Percentiles rank a stretch among this genome's conserved stretches.
Conservation (phyloP, 2,113 vertebrate species). For the Hyaena hyaena region DNA sequence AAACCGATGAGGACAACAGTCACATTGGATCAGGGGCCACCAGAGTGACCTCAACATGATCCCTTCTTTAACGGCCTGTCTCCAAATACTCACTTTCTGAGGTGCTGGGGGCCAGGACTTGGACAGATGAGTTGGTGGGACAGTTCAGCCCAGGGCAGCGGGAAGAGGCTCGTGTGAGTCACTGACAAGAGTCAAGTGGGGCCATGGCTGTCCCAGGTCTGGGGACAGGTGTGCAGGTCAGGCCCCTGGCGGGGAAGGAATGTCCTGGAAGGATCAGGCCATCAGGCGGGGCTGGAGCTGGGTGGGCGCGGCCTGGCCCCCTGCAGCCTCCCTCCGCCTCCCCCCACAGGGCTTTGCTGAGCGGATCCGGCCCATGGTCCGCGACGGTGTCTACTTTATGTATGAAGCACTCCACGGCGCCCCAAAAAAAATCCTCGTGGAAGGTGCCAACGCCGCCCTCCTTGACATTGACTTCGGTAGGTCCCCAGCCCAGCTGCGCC, state of each 20-base stretch:
- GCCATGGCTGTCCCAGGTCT: neutral
- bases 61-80: neutral
- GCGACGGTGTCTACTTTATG: constrained; percentile 98
- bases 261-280: neutral
- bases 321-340: neutral
- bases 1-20: neutral
- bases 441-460: constrained; percentile 98
- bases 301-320: neutral
- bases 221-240: rapidly evolving
- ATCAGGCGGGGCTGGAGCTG: neutral
- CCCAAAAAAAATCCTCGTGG: constrained; percentile 96
- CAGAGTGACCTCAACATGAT: neutral
- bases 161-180: neutral
- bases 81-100: neutral
- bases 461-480: constrained; percentile 99
- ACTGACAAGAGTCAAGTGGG: rapidly evolving
- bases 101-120: neutral
- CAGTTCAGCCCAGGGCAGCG: neutral
- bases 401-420: constrained; percentile 95
- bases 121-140: too few relatives aligned
- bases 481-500: neutral
- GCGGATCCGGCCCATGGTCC: constrained; percentile 96
- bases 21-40: neutral
- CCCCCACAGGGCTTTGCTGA: constrained; percentile 92
- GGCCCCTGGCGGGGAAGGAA: neutral